phyloP scores from a whole-genome alignment of 1,140 invertebrate species.

The Leptinotarsa undecemlineata region DNA sequence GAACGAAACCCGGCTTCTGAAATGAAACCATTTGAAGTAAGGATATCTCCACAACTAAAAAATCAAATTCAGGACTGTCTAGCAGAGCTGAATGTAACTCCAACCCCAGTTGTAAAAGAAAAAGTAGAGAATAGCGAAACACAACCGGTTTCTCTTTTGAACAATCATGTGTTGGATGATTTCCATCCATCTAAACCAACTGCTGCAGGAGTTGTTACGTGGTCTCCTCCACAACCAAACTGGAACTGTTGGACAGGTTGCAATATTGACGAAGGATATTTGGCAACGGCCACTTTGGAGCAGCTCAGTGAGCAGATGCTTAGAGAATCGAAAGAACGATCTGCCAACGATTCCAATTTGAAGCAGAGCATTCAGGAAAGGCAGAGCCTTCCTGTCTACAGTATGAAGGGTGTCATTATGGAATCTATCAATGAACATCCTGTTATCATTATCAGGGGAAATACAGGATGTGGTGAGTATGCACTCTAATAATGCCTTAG shows the following conservation, averaged over 20 bases:
- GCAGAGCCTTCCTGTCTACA: constrained; percentile 73
- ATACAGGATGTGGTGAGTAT: constrained; percentile 90
- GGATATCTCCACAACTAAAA: constrained; percentile 70
- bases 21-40: constrained; percentile 80
- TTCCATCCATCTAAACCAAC: constrained; percentile 64
- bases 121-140: constrained; percentile 20
- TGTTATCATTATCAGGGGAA: constrained; percentile 87
- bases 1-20: constrained; percentile 70
- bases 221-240: constrained; percentile 92
- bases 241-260: constrained; percentile 96
- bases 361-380: constrained; percentile 72
- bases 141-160: constrained; percentile 61
- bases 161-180: constrained; percentile 65
- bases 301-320: constrained; percentile 79
- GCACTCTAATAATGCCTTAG: no score
- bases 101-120: constrained; percentile 45
- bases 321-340: constrained; percentile 64
- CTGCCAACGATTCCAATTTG: constrained; percentile 64
- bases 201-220: constrained; percentile 80
- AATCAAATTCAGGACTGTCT: constrained; percentile 69
- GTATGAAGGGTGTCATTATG: constrained; percentile 77
- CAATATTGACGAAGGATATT: constrained; percentile 88
- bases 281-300: constrained; percentile 78
- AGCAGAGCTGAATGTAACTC: constrained; percentile 63
- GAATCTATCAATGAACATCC: constrained; percentile 82